These are phyloP conservation scores for Masnerella sp. DNA, from an alignment of 2,888 invertebrate species.

Conservation along the genomic window DNA sequence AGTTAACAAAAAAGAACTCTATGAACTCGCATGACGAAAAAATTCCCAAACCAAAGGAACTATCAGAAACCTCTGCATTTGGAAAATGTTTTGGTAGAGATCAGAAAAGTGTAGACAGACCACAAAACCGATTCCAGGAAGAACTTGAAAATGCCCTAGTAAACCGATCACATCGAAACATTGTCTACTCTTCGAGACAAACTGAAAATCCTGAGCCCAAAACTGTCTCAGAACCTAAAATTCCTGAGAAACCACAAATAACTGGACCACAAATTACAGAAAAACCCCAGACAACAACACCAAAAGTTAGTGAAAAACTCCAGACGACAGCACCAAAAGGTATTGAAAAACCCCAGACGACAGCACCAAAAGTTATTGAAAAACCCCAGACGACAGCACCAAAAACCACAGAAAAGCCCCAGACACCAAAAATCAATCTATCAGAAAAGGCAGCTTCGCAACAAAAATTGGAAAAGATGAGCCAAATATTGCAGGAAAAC, in stretches of 20 bases:
- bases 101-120: conserved; percentile 57
- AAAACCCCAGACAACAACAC: too few relatives aligned
- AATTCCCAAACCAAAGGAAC: conserved; percentile 24
- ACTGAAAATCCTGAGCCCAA: background rate
- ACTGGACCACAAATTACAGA: too few relatives aligned
- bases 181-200: conserved; percentile 46
- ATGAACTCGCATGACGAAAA: conserved; percentile 60
- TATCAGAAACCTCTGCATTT: conserved; percentile 60
- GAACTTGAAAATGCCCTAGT: conserved; percentile 65
- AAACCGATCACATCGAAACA: conserved; percentile 52
- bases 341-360: too few relatives aligned
- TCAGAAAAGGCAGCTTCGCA: conserved; percentile 23
- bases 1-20: conserved; percentile 65
- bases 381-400: too few relatives aligned
- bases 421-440: background rate
- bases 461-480: conserved; percentile 29
- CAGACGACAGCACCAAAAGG: too few relatives aligned
- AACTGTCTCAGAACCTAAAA: conserved; percentile 2
- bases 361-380: too few relatives aligned
- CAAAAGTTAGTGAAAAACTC: too few relatives aligned
- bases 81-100: conserved; percentile 63
- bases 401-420: background rate
- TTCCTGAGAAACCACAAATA: too few relatives aligned
- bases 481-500: conserved; percentile 22
- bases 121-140: conserved; percentile 68